Conservation (phyloP, 2,113 vertebrate genomes). For the Fulmarus glacialis region DNA sequence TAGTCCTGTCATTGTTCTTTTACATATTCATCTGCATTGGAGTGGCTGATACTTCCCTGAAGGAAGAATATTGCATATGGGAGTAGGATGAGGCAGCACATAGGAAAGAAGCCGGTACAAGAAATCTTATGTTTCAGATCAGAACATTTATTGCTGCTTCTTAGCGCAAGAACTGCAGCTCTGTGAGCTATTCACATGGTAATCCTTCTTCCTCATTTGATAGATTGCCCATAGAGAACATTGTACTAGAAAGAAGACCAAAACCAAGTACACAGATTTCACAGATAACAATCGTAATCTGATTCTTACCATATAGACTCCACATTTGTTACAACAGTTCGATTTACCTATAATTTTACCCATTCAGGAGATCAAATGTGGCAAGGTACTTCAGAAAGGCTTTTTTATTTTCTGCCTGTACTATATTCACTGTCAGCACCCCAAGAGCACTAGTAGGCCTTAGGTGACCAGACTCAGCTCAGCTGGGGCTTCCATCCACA, state of each 20-base stretch:
- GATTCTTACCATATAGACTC: not conserved
- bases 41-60: not conserved
- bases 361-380: not conserved
- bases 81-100: not conserved
- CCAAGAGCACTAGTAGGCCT: not conserved
- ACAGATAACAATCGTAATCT: not conserved
- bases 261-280: not conserved
- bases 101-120: not conserved
- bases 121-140: not conserved
- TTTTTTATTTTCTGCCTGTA: not conserved
- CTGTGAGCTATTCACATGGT: not conserved
- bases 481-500: not conserved
- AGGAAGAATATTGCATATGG: not conserved
- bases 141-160: not conserved
- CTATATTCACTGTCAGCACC: too few relatives aligned
- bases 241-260: not conserved
- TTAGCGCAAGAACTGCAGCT: not conserved
- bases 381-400: not conserved
- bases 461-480: not conserved
- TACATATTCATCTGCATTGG: not conserved
- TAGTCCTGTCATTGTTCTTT: not conserved
- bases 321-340: not conserved
- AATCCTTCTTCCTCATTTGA: not conserved
- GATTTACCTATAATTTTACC: not conserved
- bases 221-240: not conserved